Base-by-base conservation (phyloP, 2,113 vertebrate species). In the Percopsis transmontana region DNA sequence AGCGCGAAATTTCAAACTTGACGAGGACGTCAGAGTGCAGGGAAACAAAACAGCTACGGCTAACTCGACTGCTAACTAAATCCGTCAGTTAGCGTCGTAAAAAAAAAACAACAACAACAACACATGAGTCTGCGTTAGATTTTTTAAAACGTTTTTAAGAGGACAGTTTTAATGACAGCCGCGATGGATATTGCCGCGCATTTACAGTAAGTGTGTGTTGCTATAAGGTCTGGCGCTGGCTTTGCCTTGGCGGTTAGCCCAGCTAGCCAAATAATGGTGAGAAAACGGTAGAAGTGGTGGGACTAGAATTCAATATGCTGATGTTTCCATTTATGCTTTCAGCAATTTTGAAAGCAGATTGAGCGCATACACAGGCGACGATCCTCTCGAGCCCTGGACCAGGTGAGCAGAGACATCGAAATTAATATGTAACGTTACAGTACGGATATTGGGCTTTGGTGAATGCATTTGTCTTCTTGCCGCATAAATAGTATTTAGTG, bases 341-440 rank as follows among this genome's bases (percentile, higher is more conserved):
- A 97, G 96, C 81, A 59, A 68, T 45, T 96, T 96, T 78, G 94
- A 96, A 76, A 75, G 78, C 11, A 85, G 84, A 9, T 81, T 97
- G 57, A 85, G 66, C 60, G 88, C 50, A 13, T 96, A 96, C 62
- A 76, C 58, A 1, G 96, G 96, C 2, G 80, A 87, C 3, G 96
- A 98, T 74, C 96, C 95, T 0, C 90, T 98, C 59, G 94, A 94
- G 13, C 85, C 75, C 0, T 98, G 96, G 96, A 91, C 93, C 81
- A 95, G 91, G 96, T 96, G 44, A 91, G 89, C 50, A 33, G 9
- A 41, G 19, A 3, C 18, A 16, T 5, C 9, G 6, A 54, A 45
- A 14, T 3, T 21, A 41, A 23, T 24, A 1, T 2, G n/a, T n/a
- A n/a, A n/a, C n/a, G n/a, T 15, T 39, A 1, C 33, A 42, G 9